Evolutionary conservation across 2,797 vertebrate species (phyloP), one percentile per base, ranked within the genome.

Genomic region (Darevskia nairensis): DNA sequence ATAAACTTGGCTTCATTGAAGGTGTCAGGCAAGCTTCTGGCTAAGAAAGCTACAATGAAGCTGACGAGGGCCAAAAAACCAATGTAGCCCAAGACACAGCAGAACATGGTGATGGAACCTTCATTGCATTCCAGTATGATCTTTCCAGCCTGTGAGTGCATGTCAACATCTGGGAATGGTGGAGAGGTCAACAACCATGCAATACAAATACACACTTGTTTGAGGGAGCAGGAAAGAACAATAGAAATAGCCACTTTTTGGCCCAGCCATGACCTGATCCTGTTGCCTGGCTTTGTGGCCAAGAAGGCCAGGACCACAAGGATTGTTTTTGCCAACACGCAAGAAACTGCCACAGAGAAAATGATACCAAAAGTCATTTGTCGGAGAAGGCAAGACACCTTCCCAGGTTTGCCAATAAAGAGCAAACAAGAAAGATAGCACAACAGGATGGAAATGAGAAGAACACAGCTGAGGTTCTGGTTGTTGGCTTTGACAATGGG

Each of bases 1-100:
- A 89, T 89, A 8, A 89, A 71, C 39, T 85, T 85, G 76, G 87
- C 82, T 74, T 85, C 87, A 74, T 84, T 88, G 76, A 80, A 88
- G 21, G 66, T 80, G 35, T 80, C 76, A 21, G 87, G 82, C n/a
- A 85, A 59, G 13, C 80, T 85, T 64, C 76, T 74, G 82, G 69
- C 82, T 27, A 39, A 17, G 32, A 86, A 86, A 80, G 85, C 77
- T 19, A 80, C 85, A 17, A 25, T 64, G 41, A 85, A 89, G 50
- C 87, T 84, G 68, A 89, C 13, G 55, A 74, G 72, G 13, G 82
- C 82, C 39, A 89, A 69, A 8, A 89, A 46, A 4, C 76, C 82
- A 76, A 85, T 35, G 2, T 74, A 89, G 39, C 82, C 29, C 39
- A 89, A 35, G 9, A 74, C 39, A 74, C 77, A 72, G 25, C 35